A percentile compares a stretch with the other conserved stretches of the same genome.
Conservation (phyloP, 2,113 vertebrate species). For the Chaetorhynchus papuensis region DNA sequence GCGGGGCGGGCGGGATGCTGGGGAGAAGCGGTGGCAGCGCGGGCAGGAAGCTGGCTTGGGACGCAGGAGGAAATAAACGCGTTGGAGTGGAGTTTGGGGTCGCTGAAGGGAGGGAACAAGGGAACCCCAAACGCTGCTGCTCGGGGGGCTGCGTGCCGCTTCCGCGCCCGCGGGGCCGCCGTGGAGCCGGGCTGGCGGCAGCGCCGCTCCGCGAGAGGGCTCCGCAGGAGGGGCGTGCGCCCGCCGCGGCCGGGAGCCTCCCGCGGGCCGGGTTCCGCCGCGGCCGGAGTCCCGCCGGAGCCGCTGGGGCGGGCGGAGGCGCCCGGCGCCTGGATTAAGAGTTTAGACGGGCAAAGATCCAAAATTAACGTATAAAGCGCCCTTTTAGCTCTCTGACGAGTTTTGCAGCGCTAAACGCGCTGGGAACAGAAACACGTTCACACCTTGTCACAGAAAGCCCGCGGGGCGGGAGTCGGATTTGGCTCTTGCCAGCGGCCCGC, state of each 20-base stretch:
- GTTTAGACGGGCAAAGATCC: not conserved
- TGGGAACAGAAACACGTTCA: not conserved
- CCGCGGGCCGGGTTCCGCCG: not conserved
- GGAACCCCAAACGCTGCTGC: not conserved
- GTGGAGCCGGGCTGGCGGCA: too few species aligned
- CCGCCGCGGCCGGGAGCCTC: not conserved
- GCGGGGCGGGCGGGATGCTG: too few species aligned
- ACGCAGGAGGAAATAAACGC: not conserved
- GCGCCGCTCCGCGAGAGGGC: not conserved
- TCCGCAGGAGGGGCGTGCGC: too few species aligned
- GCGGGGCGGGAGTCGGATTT: fast-evolving
- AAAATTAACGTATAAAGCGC: fast-evolving
- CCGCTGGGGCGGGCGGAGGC: not conserved
- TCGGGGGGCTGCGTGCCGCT: too few species aligned
- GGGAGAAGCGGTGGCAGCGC: too few species aligned
- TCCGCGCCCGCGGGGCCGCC: not conserved
- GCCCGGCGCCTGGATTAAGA: not conserved
- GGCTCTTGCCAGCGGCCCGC: fast-evolving
- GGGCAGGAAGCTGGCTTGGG: not conserved
- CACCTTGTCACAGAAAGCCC: not conserved
- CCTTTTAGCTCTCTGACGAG: not conserved
- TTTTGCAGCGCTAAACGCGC: not conserved
- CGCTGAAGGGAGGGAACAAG: not conserved
- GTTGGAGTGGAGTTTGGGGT: not conserved
- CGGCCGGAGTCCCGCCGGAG: not conserved